Evolutionary conservation across 2,888 invertebrate species (phyloP), one percentile per base, ranked within the genome.

Genomic region (Mythimna albipuncta): DNA sequence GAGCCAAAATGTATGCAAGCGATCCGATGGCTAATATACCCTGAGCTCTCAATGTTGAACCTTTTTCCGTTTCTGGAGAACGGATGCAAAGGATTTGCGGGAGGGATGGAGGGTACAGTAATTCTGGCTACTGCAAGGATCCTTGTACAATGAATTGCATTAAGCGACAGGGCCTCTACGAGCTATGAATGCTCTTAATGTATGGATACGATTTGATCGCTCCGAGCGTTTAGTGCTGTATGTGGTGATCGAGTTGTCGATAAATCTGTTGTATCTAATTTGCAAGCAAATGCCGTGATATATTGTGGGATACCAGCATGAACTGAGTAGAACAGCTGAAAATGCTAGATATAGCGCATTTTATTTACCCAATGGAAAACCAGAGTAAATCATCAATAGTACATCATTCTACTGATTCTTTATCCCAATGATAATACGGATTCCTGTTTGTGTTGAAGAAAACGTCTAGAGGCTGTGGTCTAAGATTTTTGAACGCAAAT

Each of bases 91-190:
- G 64, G 77, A 54, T 67, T 55, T 63, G 69, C 64, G 77, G 78
- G 85, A 69, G 83, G 86, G 50, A 69, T 38, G 85, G 88, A 3
- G 80, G 91, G 54, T 89, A 89, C 76, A 38, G 75, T 82, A 83
- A 79, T 59, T 69, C 38, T 92, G 91, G 94, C 71, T 83, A 77
- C 75, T 85, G 88, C 87, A 91, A 89, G 92, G 92, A 94, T 93
- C 92, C 92, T 92, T 91, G 91, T 92, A 94, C 95, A 95, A 95
- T 94, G 95, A 94, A 95, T 95, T 93, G 95, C 93, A 94, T 94
- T 94, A 93, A 92, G 93, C 93, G 94, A 94, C 94, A 94, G 90
- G 89, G 89, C 88, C 91, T 91, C 89, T 89, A 89, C 92, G 87
- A 92, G 91, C 94, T 93, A 92, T 93, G 93, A 93, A 93, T 93